Evolutionary conservation across 2,888 invertebrate species (phyloP).

Genomic region (Boloria euphrosyne): DNA sequence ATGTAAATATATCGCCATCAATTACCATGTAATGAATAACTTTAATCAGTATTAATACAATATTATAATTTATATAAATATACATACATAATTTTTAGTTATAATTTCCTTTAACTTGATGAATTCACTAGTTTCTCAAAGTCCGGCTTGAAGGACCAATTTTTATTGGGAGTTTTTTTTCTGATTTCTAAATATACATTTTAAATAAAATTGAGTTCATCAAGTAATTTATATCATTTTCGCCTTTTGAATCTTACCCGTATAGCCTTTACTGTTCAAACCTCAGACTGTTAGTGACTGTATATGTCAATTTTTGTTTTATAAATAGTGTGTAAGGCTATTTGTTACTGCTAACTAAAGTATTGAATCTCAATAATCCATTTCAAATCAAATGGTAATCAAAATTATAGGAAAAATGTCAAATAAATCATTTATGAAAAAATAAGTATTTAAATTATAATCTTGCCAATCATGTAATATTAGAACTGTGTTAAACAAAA

Average conservation of each 20-base stretch:
- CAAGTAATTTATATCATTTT: slow-evolving; percentile 12
- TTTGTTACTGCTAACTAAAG: not conserved
- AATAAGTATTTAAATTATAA: slow-evolving; percentile 5
- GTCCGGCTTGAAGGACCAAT: not conserved
- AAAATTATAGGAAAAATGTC: slow-evolving; percentile 1
- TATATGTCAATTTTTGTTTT: too few species aligned
- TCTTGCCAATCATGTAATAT: slow-evolving; percentile 26
- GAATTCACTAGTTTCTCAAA: not conserved
- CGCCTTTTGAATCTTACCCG: slow-evolving; percentile 9
- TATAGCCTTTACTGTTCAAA: slow-evolving; percentile 12
- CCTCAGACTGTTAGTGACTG: slow-evolving; percentile 17
- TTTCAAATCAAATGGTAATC: not conserved
- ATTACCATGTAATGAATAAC: slow-evolving; percentile 70
- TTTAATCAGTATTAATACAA: slow-evolving; percentile 80
- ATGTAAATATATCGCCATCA: slow-evolving; percentile 74
- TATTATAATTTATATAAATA: slow-evolving; percentile 63
- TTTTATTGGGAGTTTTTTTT: not conserved
- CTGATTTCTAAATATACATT: not conserved
- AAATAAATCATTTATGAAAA: slow-evolving; percentile 1
- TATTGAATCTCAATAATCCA: slow-evolving; percentile 10
- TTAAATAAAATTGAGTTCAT: slow-evolving; percentile 10
- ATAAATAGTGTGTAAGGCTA: not conserved
- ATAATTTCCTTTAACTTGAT: not conserved
- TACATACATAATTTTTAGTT: slow-evolving; percentile 13
- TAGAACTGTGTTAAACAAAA: not conserved